Evolutionary conservation across 1,140 invertebrate species (phyloP).

Genomic region (Stegodyphus mimosarum): DNA sequence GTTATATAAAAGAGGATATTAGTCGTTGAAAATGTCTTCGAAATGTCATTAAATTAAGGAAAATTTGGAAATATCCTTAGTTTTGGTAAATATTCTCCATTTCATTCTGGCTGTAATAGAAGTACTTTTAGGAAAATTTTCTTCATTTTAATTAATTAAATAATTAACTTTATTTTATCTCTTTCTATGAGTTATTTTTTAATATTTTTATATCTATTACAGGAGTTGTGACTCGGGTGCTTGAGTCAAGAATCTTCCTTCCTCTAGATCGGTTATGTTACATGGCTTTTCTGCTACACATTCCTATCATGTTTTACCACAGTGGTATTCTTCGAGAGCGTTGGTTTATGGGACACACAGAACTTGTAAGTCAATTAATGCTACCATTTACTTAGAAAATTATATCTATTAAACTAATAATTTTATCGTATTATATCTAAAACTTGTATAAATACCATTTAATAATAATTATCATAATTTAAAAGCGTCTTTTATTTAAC

Average conservation of each 20-base stretch:
- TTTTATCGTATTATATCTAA: not conserved
- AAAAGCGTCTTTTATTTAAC: not conserved
- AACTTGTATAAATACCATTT: not conserved
- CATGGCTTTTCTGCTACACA: slow-evolving; percentile 89
- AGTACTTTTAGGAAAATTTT: too few species aligned
- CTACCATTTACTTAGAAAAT: not conserved
- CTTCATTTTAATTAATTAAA: too few species aligned
- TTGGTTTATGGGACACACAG: slow-evolving; percentile 57
- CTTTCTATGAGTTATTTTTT: too few species aligned
- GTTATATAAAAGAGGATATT: too few species aligned
- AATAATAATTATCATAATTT: not conserved
- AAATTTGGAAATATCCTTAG: too few species aligned
- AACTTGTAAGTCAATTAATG: slow-evolving; percentile 20
- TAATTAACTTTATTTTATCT: too few species aligned
- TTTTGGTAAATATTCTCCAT: too few species aligned
- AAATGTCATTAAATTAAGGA: too few species aligned
- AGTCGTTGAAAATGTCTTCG: too few species aligned
- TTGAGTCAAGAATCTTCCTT: slow-evolving; percentile 83
- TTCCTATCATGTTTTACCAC: slow-evolving; percentile 73
- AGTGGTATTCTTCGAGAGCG: slow-evolving; percentile 41
- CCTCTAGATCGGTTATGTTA: slow-evolving; percentile 89
- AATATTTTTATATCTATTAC: not conserved
- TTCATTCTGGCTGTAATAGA: too few species aligned
- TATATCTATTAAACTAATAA: not conserved
- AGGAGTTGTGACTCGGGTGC: slow-evolving; percentile 74